phyloP scores from a whole-genome alignment of 2,113 vertebrate species.

The Isurus oxyrinchus region DNA sequence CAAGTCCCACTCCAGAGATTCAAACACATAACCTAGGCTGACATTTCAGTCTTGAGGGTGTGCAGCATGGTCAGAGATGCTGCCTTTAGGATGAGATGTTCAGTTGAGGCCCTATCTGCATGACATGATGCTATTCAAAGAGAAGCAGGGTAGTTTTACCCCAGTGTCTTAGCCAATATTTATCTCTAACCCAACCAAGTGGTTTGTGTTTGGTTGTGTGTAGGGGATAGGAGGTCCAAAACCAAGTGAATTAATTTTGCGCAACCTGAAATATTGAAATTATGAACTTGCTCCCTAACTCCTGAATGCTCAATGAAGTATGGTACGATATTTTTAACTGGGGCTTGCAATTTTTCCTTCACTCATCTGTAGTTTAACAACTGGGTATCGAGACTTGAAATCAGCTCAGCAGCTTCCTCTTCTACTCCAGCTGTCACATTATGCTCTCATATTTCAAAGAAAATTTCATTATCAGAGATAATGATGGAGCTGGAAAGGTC shows the following conservation, averaged over 20 bases:
- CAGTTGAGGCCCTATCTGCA: too few relatives aligned
- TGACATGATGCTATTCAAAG: not conserved
- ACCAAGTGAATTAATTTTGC: not conserved
- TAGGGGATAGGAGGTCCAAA: not conserved
- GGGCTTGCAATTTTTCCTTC: not conserved
- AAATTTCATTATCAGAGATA: conserved; percentile 28
- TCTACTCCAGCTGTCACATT: not conserved
- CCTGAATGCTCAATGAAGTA: not conserved
- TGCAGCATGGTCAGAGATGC: not conserved
- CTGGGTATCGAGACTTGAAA: not conserved
- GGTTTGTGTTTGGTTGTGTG: not conserved
- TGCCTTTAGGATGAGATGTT: not conserved
- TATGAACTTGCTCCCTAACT: not conserved
- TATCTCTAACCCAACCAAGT: not conserved
- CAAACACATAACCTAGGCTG: not conserved
- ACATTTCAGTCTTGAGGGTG: not conserved
- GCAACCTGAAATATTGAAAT: not conserved
- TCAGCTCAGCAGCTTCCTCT: conserved; percentile 3
- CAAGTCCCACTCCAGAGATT: not conserved
- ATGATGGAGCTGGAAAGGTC: not conserved
- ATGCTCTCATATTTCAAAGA: conserved; percentile 5
- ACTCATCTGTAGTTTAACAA: not conserved
- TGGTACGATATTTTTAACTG: not conserved
- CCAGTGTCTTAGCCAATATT: not conserved
- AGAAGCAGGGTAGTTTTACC: not conserved